A percentile compares a stretch with the other conserved stretches of the same genome.
Conservation (phyloP, 1,140 invertebrate species). For the Penaeus japonicus region DNA sequence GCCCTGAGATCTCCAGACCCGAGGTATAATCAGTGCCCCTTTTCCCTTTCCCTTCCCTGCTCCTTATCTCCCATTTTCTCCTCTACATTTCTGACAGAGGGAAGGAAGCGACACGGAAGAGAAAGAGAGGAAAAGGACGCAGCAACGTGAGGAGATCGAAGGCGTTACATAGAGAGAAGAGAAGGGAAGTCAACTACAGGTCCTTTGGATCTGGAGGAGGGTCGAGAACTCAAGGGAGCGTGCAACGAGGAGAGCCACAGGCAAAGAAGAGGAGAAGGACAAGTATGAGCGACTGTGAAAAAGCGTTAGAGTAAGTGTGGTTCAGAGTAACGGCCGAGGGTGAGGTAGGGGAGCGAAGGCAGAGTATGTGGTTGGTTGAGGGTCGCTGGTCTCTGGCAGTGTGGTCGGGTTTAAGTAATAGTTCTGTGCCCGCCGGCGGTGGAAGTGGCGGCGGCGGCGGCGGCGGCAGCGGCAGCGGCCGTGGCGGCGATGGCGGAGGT, state of each 20-base stretch:
- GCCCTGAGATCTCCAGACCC: too few species aligned
- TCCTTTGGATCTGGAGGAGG: too few species aligned
- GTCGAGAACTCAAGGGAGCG: too few species aligned
- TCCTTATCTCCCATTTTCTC: too few species aligned
- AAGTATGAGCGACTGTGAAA: background rate
- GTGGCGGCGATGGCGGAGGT: background rate
- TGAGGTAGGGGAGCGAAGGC: too few species aligned
- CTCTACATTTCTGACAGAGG: too few species aligned
- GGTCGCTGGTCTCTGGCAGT: slow-evolving; percentile 18
- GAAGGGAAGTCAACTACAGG: background rate
- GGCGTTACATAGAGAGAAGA: background rate
- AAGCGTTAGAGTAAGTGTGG: background rate
- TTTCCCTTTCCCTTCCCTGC: too few species aligned
- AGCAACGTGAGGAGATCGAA: too few species aligned
- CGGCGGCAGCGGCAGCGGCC: background rate
- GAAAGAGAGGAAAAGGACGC: background rate
- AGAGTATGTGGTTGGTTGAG: background rate
- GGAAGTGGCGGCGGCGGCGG: slow-evolving; percentile 19
- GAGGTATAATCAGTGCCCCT: too few species aligned
- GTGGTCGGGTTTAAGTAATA: slow-evolving; percentile 37
- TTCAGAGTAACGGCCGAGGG: too few species aligned
- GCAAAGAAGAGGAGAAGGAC: background rate
- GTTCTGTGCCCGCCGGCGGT: slow-evolving; percentile 13
- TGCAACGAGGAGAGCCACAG: too few species aligned
- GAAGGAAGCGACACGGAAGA: background rate